Evolutionary conservation across 92 coral and sea anemone species (phyloP).

Genomic region (Nematostella vectensis): DNA sequence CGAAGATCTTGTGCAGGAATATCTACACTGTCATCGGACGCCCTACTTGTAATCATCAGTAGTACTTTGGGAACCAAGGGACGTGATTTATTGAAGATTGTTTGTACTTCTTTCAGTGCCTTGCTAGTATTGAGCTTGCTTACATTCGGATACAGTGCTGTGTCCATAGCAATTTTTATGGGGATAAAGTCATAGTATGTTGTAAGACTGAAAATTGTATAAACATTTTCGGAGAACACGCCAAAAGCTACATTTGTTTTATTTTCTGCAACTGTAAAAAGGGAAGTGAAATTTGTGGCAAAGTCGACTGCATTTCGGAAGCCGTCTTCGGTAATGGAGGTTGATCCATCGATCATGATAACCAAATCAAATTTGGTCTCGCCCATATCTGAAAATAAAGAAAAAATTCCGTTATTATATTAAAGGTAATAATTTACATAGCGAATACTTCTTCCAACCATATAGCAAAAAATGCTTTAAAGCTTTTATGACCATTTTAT

Average conservation of each 20-base stretch:
- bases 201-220: conserved; percentile 25
- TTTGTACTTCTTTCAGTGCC: conserved; percentile 6
- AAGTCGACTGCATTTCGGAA: conserved; percentile 24
- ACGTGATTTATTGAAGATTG: conserved; percentile 18
- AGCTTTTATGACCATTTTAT: too few relatives aligned
- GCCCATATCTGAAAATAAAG: conserved; percentile 3
- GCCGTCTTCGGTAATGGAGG: conserved; percentile 19
- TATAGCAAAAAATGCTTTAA: too few relatives aligned
- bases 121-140: conserved; percentile 10
- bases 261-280: conserved; percentile 17
- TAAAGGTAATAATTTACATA: too few relatives aligned
- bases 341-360: conserved; percentile 40
- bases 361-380: conserved; percentile 19
- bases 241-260: conserved; percentile 36
- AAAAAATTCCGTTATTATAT: too few relatives aligned
- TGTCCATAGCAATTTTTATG: conserved; percentile 21
- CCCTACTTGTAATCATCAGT: conserved; percentile 20
- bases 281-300: conserved; percentile 20
- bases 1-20: conserved; percentile 12
- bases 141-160: conserved; percentile 27
- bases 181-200: conserved; percentile 8
- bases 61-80: conserved; percentile 31
- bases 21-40: conserved; percentile 16
- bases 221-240: conserved; percentile 18
- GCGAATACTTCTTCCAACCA: too few relatives aligned